A percentile compares a stretch with the other conserved stretches of the same genome.
Conservation (phyloP, 2,113 vertebrate genomes). For the Edolisoma coerulescens region DNA sequence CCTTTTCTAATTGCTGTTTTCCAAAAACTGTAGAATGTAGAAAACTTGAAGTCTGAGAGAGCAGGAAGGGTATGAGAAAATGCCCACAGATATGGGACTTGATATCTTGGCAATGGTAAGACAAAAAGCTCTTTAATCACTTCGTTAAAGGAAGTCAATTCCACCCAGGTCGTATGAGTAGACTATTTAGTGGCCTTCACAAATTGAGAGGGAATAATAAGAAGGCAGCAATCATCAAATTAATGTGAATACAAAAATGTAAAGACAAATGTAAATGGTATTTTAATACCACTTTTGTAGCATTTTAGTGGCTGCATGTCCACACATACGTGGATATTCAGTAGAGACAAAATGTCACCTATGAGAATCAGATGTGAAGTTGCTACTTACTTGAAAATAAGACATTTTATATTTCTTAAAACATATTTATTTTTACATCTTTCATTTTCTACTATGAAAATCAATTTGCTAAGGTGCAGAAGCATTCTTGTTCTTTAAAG, state of each 20-base stretch:
- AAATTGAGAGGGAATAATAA: neutral
- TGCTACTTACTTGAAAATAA: neutral
- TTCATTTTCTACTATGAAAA: neutral
- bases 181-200: neutral
- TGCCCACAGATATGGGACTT: neutral
- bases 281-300: neutral
- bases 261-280: neutral
- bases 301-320: neutral
- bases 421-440: neutral
- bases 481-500: neutral
- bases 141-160: neutral
- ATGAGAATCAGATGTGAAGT: neutral
- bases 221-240: neutral
- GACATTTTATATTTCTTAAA: neutral
- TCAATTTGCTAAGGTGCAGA: neutral
- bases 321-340: neutral
- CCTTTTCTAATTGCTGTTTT: neutral
- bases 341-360: neutral
- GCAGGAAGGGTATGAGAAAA: neutral
- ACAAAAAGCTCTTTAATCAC: neutral
- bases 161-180: neutral
- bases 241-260: neutral
- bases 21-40: neutral
- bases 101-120: neutral
- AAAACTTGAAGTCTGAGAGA: neutral